Percentiles rank a stretch among this genome's conserved stretches.
Conservation (phyloP, 1,140 invertebrate genomes). For the Agraylea sexmaculata region DNA sequence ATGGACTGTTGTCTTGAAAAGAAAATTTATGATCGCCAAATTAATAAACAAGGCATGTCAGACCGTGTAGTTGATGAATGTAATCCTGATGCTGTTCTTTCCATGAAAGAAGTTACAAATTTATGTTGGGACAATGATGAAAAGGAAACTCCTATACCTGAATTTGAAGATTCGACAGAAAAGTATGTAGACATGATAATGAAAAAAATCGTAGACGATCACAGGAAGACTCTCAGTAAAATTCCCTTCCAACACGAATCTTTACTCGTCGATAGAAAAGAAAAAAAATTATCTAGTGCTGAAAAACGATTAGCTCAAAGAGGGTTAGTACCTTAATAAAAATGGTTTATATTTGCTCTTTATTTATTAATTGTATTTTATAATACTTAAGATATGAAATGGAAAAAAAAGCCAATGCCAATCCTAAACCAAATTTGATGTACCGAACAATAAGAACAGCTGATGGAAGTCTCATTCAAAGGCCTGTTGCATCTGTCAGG, state of each 20-base stretch:
- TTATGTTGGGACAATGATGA: slow-evolving; percentile 89
- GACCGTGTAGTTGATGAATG: slow-evolving; percentile 96
- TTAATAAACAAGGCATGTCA: slow-evolving; percentile 95
- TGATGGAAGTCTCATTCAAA: slow-evolving; percentile 43
- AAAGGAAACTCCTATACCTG: slow-evolving; percentile 61
- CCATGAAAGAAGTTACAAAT: slow-evolving; percentile 88
- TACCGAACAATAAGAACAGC: slow-evolving; percentile 45
- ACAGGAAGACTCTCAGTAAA: slow-evolving; percentile 63
- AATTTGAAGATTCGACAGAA: slow-evolving; percentile 52
- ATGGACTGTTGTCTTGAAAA: slow-evolving; percentile 95
- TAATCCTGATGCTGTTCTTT: slow-evolving; percentile 91
- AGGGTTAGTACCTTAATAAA: slow-evolving; percentile 40
- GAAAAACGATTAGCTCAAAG: slow-evolving; percentile 89
- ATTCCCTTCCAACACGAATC: slow-evolving; percentile 97
- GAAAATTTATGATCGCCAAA: slow-evolving; percentile 96
- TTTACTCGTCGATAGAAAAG: slow-evolving; percentile 87
- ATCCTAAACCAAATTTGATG: slow-evolving; percentile 35
- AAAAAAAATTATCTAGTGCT: slow-evolving; percentile 86
- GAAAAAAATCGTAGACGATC: slow-evolving; percentile 54
- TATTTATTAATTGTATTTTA: too few species aligned
- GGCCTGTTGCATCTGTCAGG: slow-evolving; percentile 43
- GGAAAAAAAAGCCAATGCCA: slow-evolving; percentile 77
- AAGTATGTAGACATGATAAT: slow-evolving; percentile 74
- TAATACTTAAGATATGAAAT: slow-evolving; percentile 58
- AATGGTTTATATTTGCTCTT: too few species aligned